A percentile compares a stretch with the other conserved stretches of the same genome.
Evolutionary conservation across 1,140 invertebrate species (phyloP).

Genomic region (Penaeus chinensis): DNA sequence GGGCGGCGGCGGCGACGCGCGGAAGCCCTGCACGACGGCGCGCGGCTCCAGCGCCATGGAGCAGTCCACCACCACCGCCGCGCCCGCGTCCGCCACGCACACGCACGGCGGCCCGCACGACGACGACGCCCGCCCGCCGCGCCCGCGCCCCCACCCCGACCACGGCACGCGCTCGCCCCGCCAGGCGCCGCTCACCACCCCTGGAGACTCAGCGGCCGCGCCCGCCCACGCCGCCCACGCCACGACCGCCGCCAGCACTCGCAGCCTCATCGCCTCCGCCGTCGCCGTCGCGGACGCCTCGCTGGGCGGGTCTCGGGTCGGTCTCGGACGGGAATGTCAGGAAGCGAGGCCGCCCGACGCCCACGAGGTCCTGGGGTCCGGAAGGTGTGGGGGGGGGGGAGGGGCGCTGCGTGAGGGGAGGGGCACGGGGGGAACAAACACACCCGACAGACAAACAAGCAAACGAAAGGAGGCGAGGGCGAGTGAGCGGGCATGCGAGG

Average conservation of each 20-base stretch:
- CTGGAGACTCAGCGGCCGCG: not conserved
- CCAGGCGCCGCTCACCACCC: not conserved
- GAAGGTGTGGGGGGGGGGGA: no score
- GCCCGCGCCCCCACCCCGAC: not conserved
- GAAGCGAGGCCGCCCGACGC: no score
- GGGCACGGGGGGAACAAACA: no score
- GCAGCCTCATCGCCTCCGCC: not conserved
- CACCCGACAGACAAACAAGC: no score
- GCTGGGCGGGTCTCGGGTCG: not conserved
- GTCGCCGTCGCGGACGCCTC: not conserved
- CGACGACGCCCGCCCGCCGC: slow-evolving; percentile 14
- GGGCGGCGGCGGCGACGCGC: not conserved
- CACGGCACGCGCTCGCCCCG: not conserved
- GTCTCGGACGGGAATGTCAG: no score
- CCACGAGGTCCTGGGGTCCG: no score
- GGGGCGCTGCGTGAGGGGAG: no score
- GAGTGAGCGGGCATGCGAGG: no score
- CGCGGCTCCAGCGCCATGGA: slow-evolving; percentile 9
- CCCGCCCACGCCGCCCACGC: slow-evolving; percentile 19
- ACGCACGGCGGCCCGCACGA: slow-evolving; percentile 7
- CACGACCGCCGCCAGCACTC: not conserved
- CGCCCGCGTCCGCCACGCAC: not conserved
- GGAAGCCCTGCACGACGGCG: not conserved
- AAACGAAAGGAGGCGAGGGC: no score
- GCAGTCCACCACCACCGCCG: not conserved